These are phyloP conservation scores for Microtus montanus DNA, from an alignment of 2,113 vertebrate species.

Conservation along the genomic window DNA sequence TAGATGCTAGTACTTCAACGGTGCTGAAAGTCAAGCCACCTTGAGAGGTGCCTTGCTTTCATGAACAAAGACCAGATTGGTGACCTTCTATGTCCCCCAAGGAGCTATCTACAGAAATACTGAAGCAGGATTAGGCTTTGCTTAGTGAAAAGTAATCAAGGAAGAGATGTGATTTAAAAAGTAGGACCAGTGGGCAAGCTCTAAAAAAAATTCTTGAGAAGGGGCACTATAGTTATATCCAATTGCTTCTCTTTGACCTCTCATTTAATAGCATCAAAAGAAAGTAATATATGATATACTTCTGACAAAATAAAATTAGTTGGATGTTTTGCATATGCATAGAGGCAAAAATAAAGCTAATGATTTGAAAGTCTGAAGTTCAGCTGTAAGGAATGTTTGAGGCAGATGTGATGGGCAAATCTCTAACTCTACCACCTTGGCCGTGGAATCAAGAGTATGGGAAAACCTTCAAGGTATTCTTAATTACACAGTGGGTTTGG, in stretches of 20 bases:
- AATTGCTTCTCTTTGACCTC: not conserved
- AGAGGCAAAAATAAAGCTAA: slow-evolving; percentile 32
- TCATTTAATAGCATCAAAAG: not conserved
- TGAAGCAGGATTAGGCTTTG: not conserved
- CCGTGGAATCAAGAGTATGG: too few relatives aligned
- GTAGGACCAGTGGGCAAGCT: not conserved
- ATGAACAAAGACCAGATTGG: not conserved
- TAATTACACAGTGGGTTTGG: not conserved
- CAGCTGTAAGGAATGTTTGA: not conserved
- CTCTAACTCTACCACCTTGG: not conserved
- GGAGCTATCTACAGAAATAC: not conserved
- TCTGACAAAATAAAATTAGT: slow-evolving; percentile 21
- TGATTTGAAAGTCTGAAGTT: not conserved
- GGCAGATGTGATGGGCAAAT: not conserved
- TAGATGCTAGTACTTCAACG: not conserved
- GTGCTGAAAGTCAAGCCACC: not conserved
- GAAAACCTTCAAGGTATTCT: not conserved
- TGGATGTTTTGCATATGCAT: not conserved
- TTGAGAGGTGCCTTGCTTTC: slow-evolving; percentile 16
- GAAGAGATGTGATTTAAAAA: not conserved
- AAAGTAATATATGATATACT: not conserved
- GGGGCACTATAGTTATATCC: not conserved
- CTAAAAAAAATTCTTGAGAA: not conserved
- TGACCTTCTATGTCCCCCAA: not conserved
- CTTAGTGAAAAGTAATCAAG: not conserved